Conservation (phyloP, 30 jellyfish, hydroid and myxozoan genomes). For the Aurelia coerulea region DNA sequence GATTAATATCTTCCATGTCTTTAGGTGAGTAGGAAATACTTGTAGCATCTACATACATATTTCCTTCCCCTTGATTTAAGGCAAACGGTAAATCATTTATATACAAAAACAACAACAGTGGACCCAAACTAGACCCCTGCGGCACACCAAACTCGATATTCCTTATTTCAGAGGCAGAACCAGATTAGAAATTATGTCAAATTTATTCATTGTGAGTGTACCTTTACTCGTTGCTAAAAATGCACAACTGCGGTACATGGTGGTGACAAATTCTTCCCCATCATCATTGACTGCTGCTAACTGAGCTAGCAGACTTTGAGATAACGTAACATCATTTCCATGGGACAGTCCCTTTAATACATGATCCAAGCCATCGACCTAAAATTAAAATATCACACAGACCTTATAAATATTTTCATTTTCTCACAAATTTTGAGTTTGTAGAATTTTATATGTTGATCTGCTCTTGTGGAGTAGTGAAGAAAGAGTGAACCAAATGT, state of each 20-base stretch:
- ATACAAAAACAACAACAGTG: too few relatives aligned
- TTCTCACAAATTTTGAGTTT: too few relatives aligned
- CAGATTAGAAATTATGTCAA: neutral
- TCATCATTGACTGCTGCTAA: constrained; percentile 20
- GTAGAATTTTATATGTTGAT: too few relatives aligned
- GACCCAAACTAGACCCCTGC: too few relatives aligned
- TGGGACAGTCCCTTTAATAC: neutral
- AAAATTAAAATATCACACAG: neutral
- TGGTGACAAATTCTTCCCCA: constrained; percentile 57
- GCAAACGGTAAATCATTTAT: neutral
- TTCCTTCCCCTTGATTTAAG: neutral
- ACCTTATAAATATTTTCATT: too few relatives aligned
- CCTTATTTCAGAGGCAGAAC: too few relatives aligned
- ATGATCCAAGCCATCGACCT: constrained; percentile 45
- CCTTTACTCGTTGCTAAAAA: constrained; percentile 75
- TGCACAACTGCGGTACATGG: constrained; percentile 89
- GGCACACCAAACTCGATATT: too few relatives aligned
- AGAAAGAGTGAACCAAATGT: too few relatives aligned
- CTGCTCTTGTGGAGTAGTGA: too few relatives aligned
- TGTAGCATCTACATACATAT: neutral
- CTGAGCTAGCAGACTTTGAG: constrained; percentile 42
- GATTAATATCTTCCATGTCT: too few relatives aligned
- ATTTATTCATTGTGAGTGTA: neutral
- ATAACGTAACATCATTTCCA: constrained; percentile 14
- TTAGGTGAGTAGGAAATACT: too few relatives aligned